Percentiles rank a stretch among this genome's conserved stretches.
Evolutionary conservation across 2,888 invertebrate species (phyloP).

Genomic region (Dasypogon diadema): DNA sequence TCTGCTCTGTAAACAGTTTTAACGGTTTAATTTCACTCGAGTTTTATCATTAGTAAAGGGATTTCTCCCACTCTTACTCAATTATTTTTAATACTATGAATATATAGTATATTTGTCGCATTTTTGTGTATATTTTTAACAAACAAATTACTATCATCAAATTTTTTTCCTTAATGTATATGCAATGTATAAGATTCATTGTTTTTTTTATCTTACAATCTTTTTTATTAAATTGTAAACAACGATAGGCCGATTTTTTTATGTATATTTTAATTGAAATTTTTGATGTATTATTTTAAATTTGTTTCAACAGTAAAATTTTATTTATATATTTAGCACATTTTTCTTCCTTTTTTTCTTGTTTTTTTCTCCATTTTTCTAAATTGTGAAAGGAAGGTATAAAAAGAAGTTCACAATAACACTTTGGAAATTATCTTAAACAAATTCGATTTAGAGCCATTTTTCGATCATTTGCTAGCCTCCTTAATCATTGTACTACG

Average conservation of each 20-base stretch:
- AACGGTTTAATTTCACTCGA: background rate
- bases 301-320: conserved; percentile 46
- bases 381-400: background rate
- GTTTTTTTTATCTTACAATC: background rate
- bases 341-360: conserved; percentile 36
- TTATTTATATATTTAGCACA: conserved; percentile 43
- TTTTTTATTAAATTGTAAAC: conserved; percentile 35
- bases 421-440: background rate
- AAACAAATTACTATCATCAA: conserved; percentile 20
- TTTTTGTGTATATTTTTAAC: conserved; percentile 24
- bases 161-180: background rate
- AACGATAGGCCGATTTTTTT: conserved; percentile 29
- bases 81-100: background rate
- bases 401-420: background rate
- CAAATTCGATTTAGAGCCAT: too few species aligned
- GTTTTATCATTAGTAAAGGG: background rate
- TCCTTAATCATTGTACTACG: background rate
- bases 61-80: background rate
- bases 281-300: conserved; percentile 7
- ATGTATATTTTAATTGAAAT: conserved; percentile 24
- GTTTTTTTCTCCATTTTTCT: conserved; percentile 18
- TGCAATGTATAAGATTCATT: conserved; percentile 26
- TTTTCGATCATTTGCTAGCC: too few species aligned
- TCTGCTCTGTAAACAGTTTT: background rate
- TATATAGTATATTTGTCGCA: background rate